These are phyloP conservation scores for Onychomys leucogaster DNA, from an alignment of 2,797 vertebrate species.

Conservation along the genomic window DNA sequence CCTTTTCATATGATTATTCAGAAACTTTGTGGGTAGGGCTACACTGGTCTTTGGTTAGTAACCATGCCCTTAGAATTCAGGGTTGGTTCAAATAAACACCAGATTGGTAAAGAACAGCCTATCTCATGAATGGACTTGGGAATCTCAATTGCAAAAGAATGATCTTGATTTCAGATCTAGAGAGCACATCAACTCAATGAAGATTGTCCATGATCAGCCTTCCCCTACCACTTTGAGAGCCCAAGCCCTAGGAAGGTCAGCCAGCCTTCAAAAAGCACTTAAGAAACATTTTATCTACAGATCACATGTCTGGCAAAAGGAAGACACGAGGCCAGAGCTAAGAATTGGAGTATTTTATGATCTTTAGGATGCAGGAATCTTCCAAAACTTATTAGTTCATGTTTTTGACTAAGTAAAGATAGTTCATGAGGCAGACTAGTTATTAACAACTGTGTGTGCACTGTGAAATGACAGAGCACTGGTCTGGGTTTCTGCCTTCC, in stretches of 20 bases:
- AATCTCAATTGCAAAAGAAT: slow-evolving; percentile 6
- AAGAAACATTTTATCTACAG: not conserved
- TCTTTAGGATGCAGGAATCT: not conserved
- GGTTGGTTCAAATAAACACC: not conserved
- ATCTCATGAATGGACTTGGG: not conserved
- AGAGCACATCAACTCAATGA: not conserved
- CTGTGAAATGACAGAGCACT: not conserved
- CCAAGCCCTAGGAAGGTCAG: not conserved
- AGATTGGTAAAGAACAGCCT: not conserved
- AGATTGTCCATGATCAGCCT: not conserved
- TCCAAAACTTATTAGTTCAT: not conserved
- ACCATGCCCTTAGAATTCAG: not conserved
- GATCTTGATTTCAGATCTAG: slow-evolving; percentile 12
- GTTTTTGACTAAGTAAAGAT: slow-evolving; percentile 29
- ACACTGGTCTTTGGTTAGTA: not conserved
- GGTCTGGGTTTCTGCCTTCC: not conserved
- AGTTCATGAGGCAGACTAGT: not conserved
- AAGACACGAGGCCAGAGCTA: not conserved
- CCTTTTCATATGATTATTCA: not conserved
- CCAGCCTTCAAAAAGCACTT: not conserved
- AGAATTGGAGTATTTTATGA: slow-evolving; percentile 17
- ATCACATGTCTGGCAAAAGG: not conserved
- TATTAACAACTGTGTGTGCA: not conserved
- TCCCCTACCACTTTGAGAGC: not conserved
- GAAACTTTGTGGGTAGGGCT: not conserved